A percentile compares a stretch with the other conserved stretches of the same genome.
Conservation (phyloP, 2,888 invertebrate genomes). For the Blastobasis lacticolella region DNA sequence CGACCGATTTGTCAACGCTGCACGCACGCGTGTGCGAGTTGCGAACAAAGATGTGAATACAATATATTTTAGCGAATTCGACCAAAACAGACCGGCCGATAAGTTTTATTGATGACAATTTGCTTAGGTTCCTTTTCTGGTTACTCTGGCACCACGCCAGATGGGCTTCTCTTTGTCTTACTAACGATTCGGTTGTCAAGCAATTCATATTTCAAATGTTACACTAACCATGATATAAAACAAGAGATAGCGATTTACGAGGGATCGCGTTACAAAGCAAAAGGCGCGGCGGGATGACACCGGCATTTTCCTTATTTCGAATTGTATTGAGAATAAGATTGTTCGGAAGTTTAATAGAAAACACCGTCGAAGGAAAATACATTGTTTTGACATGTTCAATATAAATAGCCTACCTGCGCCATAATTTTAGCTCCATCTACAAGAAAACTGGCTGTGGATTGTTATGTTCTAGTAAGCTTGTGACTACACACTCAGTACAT, state of each 20-base stretch:
- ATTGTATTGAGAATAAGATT: too few relatives aligned
- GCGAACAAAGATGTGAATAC: slow-evolving; percentile 24
- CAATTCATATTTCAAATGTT: slow-evolving; percentile 6
- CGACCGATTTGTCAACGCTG: slow-evolving; percentile 1
- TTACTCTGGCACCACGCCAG: slow-evolving; percentile 42
- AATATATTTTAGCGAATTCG: slow-evolving; percentile 28
- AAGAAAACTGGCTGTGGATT: too few relatives aligned
- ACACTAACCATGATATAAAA: neutral
- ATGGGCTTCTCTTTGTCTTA: slow-evolving; percentile 39
- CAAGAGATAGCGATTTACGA: slow-evolving; percentile 2
- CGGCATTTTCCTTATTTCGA: neutral
- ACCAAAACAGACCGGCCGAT: slow-evolving; percentile 32
- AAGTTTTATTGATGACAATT: slow-evolving; percentile 56
- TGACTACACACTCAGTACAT: too few relatives aligned
- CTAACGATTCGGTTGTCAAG: slow-evolving; percentile 20
- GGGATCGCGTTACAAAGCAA: neutral
- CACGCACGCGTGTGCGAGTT: neutral
- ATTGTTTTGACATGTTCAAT: too few relatives aligned
- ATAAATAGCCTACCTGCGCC: too few relatives aligned
- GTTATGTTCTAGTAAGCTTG: too few relatives aligned
- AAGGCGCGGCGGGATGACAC: neutral
- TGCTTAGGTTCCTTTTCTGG: slow-evolving; percentile 25
- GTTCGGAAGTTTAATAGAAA: too few relatives aligned
- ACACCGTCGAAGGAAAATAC: too few relatives aligned
- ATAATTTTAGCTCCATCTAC: too few relatives aligned